Evolutionary conservation across 2,888 invertebrate genomes (phyloP).

Genomic region (Galerucella calmariensis): DNA sequence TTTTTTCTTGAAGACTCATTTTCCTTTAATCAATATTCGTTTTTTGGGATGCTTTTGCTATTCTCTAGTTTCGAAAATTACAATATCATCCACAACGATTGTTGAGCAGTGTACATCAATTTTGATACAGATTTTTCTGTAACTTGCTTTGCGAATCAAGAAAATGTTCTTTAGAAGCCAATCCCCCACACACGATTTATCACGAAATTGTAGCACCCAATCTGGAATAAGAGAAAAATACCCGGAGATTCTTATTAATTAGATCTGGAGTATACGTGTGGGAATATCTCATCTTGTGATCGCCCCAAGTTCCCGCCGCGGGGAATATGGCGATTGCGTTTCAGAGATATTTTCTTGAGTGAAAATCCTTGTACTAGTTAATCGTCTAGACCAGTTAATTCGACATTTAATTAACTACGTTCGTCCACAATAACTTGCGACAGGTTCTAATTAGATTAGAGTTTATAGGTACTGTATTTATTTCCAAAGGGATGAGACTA

Average conservation of each 20-base stretch:
- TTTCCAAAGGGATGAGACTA: too few species aligned
- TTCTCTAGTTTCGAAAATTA: too few species aligned
- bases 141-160: too few species aligned
- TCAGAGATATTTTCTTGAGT: slow-evolving; percentile 34
- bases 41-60: too few species aligned
- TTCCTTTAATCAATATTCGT: too few species aligned
- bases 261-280: slow-evolving; percentile 27
- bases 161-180: too few species aligned
- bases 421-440: slow-evolving; percentile 11
- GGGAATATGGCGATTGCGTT: slow-evolving; percentile 36
- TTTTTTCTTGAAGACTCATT: too few species aligned
- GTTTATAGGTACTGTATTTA: not conserved
- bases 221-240: not conserved
- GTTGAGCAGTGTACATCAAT: too few species aligned
- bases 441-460: not conserved
- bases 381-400: slow-evolving; percentile 36
- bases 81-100: too few species aligned
- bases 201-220: not conserved
- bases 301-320: slow-evolving; percentile 24
- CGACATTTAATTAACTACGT: slow-evolving; percentile 32
- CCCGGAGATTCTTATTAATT: slow-evolving; percentile 23
- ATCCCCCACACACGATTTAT: too few species aligned
- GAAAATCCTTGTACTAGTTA: slow-evolving; percentile 41
- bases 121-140: too few species aligned
- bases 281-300: slow-evolving; percentile 35